phyloP scores from a whole-genome alignment of 2,113 vertebrate genomes.

The Alaudala cheleensis region DNA sequence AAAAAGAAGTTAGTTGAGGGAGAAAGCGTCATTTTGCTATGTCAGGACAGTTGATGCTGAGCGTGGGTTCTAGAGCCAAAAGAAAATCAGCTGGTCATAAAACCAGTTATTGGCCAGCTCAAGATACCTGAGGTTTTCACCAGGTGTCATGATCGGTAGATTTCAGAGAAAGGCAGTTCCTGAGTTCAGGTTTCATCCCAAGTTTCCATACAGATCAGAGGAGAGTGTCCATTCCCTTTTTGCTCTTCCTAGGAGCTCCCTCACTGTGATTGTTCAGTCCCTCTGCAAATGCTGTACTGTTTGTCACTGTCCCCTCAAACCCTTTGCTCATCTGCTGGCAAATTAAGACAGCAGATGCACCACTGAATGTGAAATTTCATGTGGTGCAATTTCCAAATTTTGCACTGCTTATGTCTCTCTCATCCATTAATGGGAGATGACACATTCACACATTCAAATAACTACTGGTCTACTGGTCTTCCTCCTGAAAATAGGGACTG shows the following conservation, averaged over 20 bases:
- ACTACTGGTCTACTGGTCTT: not conserved
- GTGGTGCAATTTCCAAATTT: not conserved
- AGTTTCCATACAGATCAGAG: not conserved
- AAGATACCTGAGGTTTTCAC: not conserved
- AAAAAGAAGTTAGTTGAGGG: not conserved
- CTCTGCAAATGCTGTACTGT: not conserved
- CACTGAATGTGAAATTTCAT: not conserved
- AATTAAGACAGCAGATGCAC: not conserved
- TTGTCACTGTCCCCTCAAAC: not conserved
- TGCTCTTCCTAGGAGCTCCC: not conserved
- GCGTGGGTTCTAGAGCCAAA: not conserved
- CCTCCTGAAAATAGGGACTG: not conserved
- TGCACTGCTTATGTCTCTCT: not conserved
- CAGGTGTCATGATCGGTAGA: not conserved
- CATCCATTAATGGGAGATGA: not conserved
- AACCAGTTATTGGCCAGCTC: not conserved
- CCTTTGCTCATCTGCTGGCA: not conserved
- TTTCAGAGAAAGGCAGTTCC: not conserved
- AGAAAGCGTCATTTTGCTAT: not conserved
- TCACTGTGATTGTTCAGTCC: fast-evolving
- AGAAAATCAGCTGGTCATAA: not conserved
- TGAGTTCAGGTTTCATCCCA: not conserved
- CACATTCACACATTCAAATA: not conserved
- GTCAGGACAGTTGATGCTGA: not conserved
- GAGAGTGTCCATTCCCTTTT: not conserved